Percentiles rank a stretch among this genome's conserved stretches.
Evolutionary conservation across 2,113 vertebrate genomes (phyloP).

Genomic region (Haplochromis vanheusdeni): DNA sequence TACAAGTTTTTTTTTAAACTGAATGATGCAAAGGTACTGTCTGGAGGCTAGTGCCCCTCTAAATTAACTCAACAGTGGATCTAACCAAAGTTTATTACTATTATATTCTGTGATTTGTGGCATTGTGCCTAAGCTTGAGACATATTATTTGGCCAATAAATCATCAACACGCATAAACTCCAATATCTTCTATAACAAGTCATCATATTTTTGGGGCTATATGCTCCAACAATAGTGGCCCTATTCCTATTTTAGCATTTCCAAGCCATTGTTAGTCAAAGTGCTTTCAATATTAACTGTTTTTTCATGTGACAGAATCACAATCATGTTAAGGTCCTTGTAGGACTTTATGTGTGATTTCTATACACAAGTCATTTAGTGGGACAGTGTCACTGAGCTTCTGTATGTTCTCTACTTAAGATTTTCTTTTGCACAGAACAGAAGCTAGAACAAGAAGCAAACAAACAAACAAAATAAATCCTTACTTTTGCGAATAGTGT

Average conservation of each 20-base stretch:
- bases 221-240: neutral
- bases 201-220: neutral
- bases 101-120: neutral
- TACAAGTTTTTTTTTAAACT: neutral
- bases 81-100: neutral
- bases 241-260: neutral
- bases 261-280: neutral
- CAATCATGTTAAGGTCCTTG: neutral
- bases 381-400: neutral
- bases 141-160: neutral
- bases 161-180: neutral
- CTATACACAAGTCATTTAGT: neutral
- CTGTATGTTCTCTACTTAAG: neutral
- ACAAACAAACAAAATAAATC: neutral
- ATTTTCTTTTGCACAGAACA: neutral
- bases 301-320: neutral
- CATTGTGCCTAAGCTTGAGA: neutral
- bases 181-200: neutral
- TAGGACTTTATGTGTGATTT: neutral
- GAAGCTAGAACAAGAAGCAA: neutral
- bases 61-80: neutral
- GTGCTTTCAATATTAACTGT: neutral
- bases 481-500: neutral
- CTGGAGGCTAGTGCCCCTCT: neutral
- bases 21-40: neutral